Percentiles rank a stretch among this genome's conserved stretches.
phyloP scores from a whole-genome alignment of 2,113 vertebrate genomes.

The Saiga tatarica region DNA sequence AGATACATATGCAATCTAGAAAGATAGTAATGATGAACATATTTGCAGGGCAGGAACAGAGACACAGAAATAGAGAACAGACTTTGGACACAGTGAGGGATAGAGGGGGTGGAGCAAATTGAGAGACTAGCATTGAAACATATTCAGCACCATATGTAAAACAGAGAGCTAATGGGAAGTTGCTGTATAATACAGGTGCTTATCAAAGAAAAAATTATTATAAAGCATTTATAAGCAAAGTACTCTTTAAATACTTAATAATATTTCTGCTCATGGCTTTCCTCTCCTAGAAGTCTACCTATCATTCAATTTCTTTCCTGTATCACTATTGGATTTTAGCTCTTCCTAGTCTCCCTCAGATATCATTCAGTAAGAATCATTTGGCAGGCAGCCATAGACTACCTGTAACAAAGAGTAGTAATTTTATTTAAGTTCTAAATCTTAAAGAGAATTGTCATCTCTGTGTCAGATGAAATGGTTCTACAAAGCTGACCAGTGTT shows the following conservation, averaged over 20 bases:
- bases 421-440: conserved; percentile 37
- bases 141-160: not conserved
- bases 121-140: not conserved
- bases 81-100: not conserved
- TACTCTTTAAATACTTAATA: conserved; percentile 37
- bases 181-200: too few relatives aligned
- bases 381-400: not conserved
- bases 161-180: not conserved
- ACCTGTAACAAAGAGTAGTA: conserved; percentile 13
- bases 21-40: not conserved
- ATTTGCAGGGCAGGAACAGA: not conserved
- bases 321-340: not conserved
- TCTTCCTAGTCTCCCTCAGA: conserved; percentile 26
- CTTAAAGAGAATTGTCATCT: conserved; percentile 54
- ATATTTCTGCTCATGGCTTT: conserved; percentile 52
- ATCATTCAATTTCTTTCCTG: conserved; percentile 7
- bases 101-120: not conserved
- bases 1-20: not conserved
- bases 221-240: conserved; percentile 52
- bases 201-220: conserved; percentile 47
- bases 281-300: not conserved
- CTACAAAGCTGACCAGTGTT: conserved; percentile 23
- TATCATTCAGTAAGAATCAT: conserved; percentile 29
- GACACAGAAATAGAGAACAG: not conserved
- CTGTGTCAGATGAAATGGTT: not conserved